Evolutionary conservation across 2,113 vertebrate species (phyloP).

Genomic region (Anolis carolinensis): DNA sequence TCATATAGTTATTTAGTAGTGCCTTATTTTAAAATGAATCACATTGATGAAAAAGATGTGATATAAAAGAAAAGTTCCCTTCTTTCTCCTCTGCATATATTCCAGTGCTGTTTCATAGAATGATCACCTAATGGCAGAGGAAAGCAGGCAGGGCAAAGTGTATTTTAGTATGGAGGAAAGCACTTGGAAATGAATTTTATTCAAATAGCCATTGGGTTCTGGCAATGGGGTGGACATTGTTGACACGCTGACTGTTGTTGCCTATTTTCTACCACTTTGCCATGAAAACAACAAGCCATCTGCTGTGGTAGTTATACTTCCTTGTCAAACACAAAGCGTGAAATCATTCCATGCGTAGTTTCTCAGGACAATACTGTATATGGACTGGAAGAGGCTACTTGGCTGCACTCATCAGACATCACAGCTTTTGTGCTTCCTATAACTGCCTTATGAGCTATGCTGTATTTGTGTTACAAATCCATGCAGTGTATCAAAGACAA

Average conservation of each 20-base stretch:
- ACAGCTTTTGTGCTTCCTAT: background rate
- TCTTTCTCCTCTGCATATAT: background rate
- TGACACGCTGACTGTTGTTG: background rate
- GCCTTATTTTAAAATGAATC: too few species aligned
- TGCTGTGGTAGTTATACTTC: background rate
- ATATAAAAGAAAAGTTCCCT: too few species aligned
- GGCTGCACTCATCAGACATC: background rate
- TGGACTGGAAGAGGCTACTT: background rate
- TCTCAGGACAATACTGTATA: background rate
- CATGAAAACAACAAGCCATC: too few species aligned
- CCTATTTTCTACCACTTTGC: too few species aligned
- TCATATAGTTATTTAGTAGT: too few species aligned
- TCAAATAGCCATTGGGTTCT: background rate
- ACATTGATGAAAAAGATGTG: too few species aligned
- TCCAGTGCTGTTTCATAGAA: background rate
- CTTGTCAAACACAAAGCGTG: background rate
- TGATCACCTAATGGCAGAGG: background rate
- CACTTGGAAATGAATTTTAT: background rate
- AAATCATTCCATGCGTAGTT: background rate
- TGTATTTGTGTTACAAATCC: slow-evolving; percentile 31
- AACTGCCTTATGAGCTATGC: slow-evolving; percentile 27
- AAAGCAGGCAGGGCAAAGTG: background rate
- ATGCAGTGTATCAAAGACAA: background rate
- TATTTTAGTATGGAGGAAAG: background rate
- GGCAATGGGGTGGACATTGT: background rate